Conservation (phyloP, 2,113 vertebrate genomes). For the Proterorhinus semilunaris region DNA sequence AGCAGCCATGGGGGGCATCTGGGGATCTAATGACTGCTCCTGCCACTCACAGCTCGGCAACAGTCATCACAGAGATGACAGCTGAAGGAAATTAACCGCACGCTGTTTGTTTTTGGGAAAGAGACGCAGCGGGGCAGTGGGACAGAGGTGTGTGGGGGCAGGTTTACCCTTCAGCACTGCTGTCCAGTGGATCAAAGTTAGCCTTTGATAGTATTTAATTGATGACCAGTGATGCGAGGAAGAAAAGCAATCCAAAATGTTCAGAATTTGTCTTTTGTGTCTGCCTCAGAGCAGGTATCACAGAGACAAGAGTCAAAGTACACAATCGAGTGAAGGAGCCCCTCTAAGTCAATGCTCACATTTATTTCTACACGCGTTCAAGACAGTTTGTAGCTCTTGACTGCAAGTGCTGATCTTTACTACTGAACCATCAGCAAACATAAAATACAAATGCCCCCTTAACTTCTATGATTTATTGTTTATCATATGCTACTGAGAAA, state of each 20-base stretch:
- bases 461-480: too few relatives aligned
- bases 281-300: slow-evolving; percentile 18
- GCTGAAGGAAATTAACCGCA: slow-evolving; percentile 38
- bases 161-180: slow-evolving; percentile 47
- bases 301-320: slow-evolving; percentile 5
- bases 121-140: slow-evolving; percentile 50
- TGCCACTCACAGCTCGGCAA: slow-evolving; percentile 61
- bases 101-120: slow-evolving; percentile 46
- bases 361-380: too few relatives aligned
- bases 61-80: slow-evolving; percentile 45
- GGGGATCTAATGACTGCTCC: slow-evolving; percentile 60
- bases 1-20: slow-evolving; percentile 69
- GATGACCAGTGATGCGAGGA: slow-evolving; percentile 27
- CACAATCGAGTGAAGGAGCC: not conserved
- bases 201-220: slow-evolving; percentile 63
- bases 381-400: too few relatives aligned
- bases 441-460: too few relatives aligned
- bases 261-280: slow-evolving; percentile 32
- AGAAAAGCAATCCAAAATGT: slow-evolving; percentile 24
- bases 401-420: too few relatives aligned
- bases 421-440: too few relatives aligned
- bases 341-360: too few relatives aligned
- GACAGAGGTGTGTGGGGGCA: slow-evolving; percentile 16
- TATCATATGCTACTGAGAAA: too few relatives aligned
- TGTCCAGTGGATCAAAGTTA: slow-evolving; percentile 56